Base-by-base conservation (phyloP, 2,888 invertebrate genomes). In the Nebria salina region DNA sequence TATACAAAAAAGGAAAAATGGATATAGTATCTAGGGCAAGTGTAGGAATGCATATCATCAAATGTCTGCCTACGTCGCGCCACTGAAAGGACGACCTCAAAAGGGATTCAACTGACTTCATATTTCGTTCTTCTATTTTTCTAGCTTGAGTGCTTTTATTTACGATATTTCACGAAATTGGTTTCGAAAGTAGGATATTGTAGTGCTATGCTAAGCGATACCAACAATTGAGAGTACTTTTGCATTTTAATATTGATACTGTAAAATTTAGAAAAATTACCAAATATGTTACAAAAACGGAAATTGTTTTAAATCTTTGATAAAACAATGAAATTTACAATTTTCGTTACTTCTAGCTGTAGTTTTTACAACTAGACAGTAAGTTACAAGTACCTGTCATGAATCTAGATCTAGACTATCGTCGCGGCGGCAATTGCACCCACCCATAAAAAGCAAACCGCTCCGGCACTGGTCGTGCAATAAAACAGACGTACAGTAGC, bases 401-500 rank as follows among this genome's bases (percentile, higher is more conserved):
- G 25, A 25, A 34, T 54, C 54, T 11, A 13, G 54, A 54, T 13
- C 34, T 34, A 34, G 34, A 54, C 54, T 7, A 54, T 54, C 54
- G 54, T 54, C 54, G 54, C 54, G 0, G 13, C 8, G 54, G 7
- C 7, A 54, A 54, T 54, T 54, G 54, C 54, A 11, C 54, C 54
- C 54, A 54, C 54, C 54, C 4, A 34, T 34, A 34, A 34, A 34
- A 34, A 34, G 34, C 34, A 34, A 34, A 34, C 6, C 66, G 25
- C 66, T 13, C n/a, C 15, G 66, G 20, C 70, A 34, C 66, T 66
- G 66, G 26, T 13, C 70, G 26, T 25, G 54, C 54, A 54, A 70
- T 70, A 70, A 70, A 70, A 70, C 70, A 70, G 70, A 70, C 70
- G 70, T 70, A 70, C 8, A 54, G 54, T 13, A 54, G 13, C 54